Evolutionary conservation across 2,888 invertebrate species (phyloP), one percentile per base, ranked within the genome.

Genomic region (Ceriagrion tenellum): DNA sequence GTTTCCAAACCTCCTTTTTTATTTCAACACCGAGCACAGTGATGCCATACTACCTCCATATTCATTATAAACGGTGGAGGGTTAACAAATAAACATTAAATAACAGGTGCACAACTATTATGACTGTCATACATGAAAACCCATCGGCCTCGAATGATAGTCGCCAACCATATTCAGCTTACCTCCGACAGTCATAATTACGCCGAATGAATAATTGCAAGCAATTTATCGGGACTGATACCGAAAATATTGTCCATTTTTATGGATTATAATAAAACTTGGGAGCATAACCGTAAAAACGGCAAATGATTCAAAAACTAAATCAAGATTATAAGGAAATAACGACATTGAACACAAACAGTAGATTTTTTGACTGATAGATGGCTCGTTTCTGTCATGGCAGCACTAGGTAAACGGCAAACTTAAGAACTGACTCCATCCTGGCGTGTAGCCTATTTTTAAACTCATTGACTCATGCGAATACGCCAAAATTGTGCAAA

Each of bases 91-190:
- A 26, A 30, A 93, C 69, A 93, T 26, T 93, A 47, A 93, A 47
- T 59, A 69, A 69, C 26, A 93, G 40, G 47, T 93, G 35, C 74
- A 40, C 74, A 26, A 69, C 55, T 47, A 47, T 69, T 69, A 47
- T 26, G 63, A 30, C 47, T 93, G 93, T 93, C 93, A 93, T 93
- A 55, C 63, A 69, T 93, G 18, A 93, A 93, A 55, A 47, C 63
- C 93, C 26, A 47, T 74, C 26, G 69, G 47, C 40, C n/a, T 93
- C 40, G 47, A 47, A 69, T 69, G 93, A 47, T 74, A 56, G 69
- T 93, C 40, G 69, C n/a, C 63, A 93, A 40, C 93, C 93, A 93
- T 63, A 26, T 93, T 69, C 93, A 69, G 69, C 93, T 59, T 69
- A 93, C 93, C 93, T 69, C 47, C 93, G 40, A 47, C 40, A 40